Percentiles rank a stretch among this genome's conserved stretches.
Conservation (phyloP, 2,797 vertebrate genomes). For the Alectoris magna region DNA sequence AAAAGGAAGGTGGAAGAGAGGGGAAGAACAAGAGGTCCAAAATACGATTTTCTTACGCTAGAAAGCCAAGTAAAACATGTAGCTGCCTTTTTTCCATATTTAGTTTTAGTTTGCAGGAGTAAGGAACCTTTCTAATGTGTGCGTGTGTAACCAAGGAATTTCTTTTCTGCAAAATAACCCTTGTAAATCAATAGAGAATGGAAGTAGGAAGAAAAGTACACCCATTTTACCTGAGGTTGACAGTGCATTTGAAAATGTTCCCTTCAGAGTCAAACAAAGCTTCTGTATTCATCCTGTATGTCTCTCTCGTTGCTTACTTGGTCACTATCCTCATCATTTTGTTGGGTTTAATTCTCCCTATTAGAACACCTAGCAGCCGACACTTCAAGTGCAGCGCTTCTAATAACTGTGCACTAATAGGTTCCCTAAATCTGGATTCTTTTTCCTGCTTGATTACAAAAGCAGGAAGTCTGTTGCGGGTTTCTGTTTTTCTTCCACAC, state of each 20-base stretch:
- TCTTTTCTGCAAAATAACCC: not conserved
- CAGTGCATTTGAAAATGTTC: not conserved
- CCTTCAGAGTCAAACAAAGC: not conserved
- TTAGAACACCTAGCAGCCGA: conserved; percentile 40
- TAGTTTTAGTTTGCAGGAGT: not conserved
- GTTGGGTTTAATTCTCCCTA: not conserved
- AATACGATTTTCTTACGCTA: not conserved
- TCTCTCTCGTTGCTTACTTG: not conserved
- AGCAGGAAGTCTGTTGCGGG: conserved; percentile 80
- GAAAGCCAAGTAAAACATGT: not conserved
- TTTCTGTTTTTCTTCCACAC: conserved; percentile 82
- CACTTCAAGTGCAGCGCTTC: conserved; percentile 58
- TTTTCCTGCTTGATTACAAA: conserved; percentile 76
- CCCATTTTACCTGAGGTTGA: not conserved
- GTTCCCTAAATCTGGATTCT: conserved; percentile 58
- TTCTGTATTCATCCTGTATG: not conserved
- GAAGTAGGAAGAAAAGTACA: not conserved
- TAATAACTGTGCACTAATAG: conserved; percentile 74
- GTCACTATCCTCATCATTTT: not conserved
- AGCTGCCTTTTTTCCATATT: not conserved
- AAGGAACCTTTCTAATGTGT: not conserved
- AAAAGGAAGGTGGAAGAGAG: not conserved
- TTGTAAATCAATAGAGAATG: not conserved
- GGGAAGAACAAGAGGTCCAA: not conserved
- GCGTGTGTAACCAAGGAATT: not conserved